Evolutionary conservation across 2,113 vertebrate genomes (phyloP), one percentile per base, ranked within the genome.

Genomic region (Chionis minor): DNA sequence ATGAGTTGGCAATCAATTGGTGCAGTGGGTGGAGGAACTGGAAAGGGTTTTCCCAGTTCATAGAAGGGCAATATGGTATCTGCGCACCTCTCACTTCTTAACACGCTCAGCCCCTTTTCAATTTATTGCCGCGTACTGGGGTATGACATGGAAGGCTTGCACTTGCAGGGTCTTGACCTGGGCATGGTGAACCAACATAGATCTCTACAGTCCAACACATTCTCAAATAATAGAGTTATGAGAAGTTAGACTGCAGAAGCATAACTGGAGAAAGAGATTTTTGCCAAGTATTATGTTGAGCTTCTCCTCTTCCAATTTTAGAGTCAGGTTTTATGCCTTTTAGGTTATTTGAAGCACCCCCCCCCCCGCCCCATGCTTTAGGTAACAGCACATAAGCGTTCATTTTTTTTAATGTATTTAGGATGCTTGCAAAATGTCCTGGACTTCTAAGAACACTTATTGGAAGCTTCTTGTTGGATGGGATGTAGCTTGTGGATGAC

Each of bases 111-210:
- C 4, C 18, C 51, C n/a, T 67, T 59, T 81, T 10, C 19, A 55
- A 0, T 88, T 35, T 63, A 8, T 67, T 0, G 0, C n/a, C 2
- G 1, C 10, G 3, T 52, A 1, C 4, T 6, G 14, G 13, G 32
- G 33, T 28, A 8, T 51, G 30, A 11, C 0, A 3, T 24, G 16
- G 20, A 49, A 42, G 24, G 47, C 12, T 51, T 65, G 18, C 45
- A 18, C 26, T 26, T 40, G 52, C 35, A 44, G 22, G 47, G 27
- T n/a, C 35, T 61, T 61, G 58, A 38, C n/a, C 47, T 51, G 51
- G 32, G 17, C 28, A 13, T 7, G 35, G 49, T 18, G 86, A 77
- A 22, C 30, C 23, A 27, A 26, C 19, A 12, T 7, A 78, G 14
- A n/a, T 45, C 28, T 63, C 47, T 52, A 30, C 21, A 62, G 65